phyloP scores from a whole-genome alignment of 2,113 vertebrate genomes.

The Neoarius graeffei region DNA sequence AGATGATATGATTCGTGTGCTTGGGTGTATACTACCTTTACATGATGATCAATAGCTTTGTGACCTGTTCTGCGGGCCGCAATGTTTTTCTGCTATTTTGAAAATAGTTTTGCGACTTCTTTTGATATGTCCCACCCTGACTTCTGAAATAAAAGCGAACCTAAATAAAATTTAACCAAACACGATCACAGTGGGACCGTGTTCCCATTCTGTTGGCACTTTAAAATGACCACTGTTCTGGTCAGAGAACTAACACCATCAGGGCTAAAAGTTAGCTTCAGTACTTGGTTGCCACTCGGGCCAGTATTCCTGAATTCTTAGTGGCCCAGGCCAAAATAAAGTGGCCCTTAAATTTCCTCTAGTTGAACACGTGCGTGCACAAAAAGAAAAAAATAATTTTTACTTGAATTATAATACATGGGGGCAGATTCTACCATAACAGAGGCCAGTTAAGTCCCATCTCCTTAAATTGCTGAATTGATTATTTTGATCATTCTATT shows the following conservation, averaged over 20 bases:
- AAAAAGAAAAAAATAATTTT: too few species aligned
- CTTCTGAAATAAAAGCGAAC: neutral
- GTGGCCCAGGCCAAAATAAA: too few species aligned
- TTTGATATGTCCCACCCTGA: neutral
- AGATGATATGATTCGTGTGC: neutral
- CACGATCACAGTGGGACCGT: neutral
- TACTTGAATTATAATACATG: too few species aligned
- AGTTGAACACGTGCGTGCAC: too few species aligned
- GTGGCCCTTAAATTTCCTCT: too few species aligned
- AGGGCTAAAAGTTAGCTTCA: too few species aligned
- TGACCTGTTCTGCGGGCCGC: neutral
- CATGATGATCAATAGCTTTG: neutral
- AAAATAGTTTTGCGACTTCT: neutral
- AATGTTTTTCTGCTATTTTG: neutral
- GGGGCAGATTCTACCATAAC: too few species aligned
- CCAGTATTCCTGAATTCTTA: too few species aligned
- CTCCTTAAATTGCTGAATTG: too few species aligned
- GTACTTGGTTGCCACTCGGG: too few species aligned
- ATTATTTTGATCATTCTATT: too few species aligned
- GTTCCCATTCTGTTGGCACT: neutral
- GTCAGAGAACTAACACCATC: neutral
- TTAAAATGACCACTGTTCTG: neutral
- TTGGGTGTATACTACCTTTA: neutral
- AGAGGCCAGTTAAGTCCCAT: too few species aligned
- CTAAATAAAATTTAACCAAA: neutral